These are phyloP conservation scores for Aphidius ervi DNA, from an alignment of 1,140 invertebrate genomes.

Conservation along the genomic window DNA sequence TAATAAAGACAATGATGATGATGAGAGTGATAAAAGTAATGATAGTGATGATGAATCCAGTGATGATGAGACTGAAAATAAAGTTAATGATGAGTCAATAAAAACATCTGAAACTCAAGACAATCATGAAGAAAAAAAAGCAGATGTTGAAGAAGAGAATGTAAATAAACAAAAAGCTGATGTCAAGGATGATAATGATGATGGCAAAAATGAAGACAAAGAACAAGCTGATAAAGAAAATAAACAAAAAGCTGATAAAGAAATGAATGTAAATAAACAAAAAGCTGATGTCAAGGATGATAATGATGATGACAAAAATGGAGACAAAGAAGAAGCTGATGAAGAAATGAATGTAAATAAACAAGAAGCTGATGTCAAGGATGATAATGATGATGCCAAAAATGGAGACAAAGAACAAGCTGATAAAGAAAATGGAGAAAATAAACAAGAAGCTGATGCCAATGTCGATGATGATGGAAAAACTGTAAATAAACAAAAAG, in stretches of 20 bases:
- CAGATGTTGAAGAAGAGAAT: too few relatives aligned
- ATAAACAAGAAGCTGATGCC: not conserved
- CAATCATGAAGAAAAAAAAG: not conserved
- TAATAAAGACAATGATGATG: conserved; percentile 29
- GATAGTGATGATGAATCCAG: conserved; percentile 24
- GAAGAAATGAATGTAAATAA: not conserved
- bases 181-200: too few relatives aligned
- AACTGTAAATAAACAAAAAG: not conserved
- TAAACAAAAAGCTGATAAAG: not conserved
- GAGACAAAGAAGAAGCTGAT: too few relatives aligned
- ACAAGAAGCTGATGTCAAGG: not conserved
- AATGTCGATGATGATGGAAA: not conserved
- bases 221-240: not conserved
- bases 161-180: not conserved
- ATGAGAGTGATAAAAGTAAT: conserved; percentile 26
- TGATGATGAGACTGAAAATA: conserved; percentile 23
- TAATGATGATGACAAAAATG: too few relatives aligned
- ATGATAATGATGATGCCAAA: too few relatives aligned
- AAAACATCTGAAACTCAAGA: not conserved
- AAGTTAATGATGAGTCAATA: conserved; percentile 13
- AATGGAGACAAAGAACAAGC: not conserved
- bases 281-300: too few relatives aligned
- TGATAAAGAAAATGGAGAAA: not conserved
- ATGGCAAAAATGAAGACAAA: not conserved
- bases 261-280: not conserved